Conservation (phyloP, 2,888 invertebrate species). For the Dendrolimus houi region DNA sequence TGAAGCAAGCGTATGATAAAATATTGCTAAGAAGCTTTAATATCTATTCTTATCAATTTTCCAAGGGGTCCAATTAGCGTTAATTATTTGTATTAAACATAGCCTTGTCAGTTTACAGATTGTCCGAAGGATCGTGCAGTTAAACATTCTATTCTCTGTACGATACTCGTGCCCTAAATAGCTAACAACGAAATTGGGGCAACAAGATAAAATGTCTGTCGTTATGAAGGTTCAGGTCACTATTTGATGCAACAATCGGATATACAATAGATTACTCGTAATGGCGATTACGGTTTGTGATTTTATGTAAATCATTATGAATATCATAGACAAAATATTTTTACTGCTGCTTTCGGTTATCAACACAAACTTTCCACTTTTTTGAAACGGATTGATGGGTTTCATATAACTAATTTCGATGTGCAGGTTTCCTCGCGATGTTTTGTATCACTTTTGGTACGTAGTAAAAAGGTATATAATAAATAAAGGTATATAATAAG, state of each 20-base stretch:
- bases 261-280: background rate
- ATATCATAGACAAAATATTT: too few species aligned
- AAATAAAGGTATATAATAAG: too few species aligned
- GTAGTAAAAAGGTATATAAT: too few species aligned
- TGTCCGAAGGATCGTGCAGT: conserved; percentile 11
- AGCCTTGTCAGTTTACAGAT: conserved; percentile 54
- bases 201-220: conserved; percentile 25
- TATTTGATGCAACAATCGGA: background rate
- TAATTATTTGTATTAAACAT: conserved; percentile 45
- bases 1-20: background rate
- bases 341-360: too few species aligned
- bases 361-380: too few species aligned
- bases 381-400: too few species aligned
- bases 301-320: too few species aligned
- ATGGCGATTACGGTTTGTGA: too few species aligned
- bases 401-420: too few species aligned
- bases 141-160: conserved; percentile 32
- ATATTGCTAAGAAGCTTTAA: background rate
- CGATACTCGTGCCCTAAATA: conserved; percentile 35
- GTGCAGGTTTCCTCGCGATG: too few species aligned
- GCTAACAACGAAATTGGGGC: conserved; percentile 31
- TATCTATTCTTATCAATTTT: background rate
- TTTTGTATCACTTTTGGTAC: too few species aligned
- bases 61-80: conserved; percentile 7
- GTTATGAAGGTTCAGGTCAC: conserved; percentile 21